Percentiles rank a stretch among this genome's conserved stretches.
Evolutionary conservation across 2,113 vertebrate genomes (phyloP).

Genomic region (Nycticryphes semicollaris): DNA sequence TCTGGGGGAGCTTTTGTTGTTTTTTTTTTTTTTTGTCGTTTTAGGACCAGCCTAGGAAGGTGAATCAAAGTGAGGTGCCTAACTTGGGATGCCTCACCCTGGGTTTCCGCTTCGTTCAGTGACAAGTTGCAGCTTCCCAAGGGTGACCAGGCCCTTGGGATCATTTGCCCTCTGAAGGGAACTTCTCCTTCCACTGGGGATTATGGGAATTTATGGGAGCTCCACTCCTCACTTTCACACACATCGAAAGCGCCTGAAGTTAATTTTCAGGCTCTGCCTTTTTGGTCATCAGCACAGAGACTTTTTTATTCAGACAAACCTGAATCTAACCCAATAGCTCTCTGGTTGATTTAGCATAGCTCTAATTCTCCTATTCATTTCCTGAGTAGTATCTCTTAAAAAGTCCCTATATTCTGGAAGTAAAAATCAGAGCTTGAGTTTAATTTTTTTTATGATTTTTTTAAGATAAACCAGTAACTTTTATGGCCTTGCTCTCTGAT

Average conservation of each 20-base stretch:
- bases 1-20: neutral
- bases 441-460: neutral
- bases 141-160: neutral
- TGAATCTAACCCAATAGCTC: neutral
- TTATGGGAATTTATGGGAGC: neutral
- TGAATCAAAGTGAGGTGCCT: neutral
- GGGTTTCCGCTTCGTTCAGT: neutral
- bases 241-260: neutral
- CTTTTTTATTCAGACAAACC: neutral
- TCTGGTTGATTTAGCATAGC: neutral
- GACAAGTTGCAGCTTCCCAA: fast-evolving
- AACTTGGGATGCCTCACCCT: neutral
- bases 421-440: neutral
- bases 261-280: slow-evolving; percentile 2
- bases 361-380: neutral
- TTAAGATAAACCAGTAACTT: slow-evolving; percentile 30
- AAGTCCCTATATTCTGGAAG: neutral
- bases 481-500: neutral
- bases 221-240: fast-evolving
- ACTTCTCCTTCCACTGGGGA: neutral
- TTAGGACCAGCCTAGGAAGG: neutral
- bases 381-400: neutral
- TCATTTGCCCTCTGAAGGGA: neutral
- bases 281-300: neutral
- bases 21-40: neutral